Evolutionary conservation across 1,140 invertebrate species (phyloP).

Genomic region (Aradophagus sp.): DNA sequence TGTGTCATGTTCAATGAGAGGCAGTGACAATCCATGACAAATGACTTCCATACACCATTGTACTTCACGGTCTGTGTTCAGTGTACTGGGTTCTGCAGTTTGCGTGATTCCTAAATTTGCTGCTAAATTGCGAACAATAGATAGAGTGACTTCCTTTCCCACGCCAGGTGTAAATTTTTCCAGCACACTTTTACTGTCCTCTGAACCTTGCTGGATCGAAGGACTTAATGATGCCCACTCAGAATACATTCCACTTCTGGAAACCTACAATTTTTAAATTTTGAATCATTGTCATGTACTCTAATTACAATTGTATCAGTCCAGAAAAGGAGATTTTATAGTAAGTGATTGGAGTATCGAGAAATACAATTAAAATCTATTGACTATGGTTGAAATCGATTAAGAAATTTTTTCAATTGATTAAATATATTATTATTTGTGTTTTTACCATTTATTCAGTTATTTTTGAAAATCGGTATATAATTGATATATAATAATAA

Average conservation of each 20-base stretch:
- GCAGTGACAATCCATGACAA: slow-evolving; percentile 92
- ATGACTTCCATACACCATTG: slow-evolving; percentile 96
- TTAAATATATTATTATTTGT: no score
- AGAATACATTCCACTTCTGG: slow-evolving; percentile 84
- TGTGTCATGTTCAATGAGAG: slow-evolving; percentile 92
- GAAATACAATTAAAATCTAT: no score
- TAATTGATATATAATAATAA: neutral
- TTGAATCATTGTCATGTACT: no score
- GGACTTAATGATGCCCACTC: slow-evolving; percentile 88
- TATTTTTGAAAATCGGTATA: neutral
- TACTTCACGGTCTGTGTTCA: slow-evolving; percentile 87
- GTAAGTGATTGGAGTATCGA: no score
- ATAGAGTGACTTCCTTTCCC: slow-evolving; percentile 87
- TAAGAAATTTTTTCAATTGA: no score
- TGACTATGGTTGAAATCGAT: no score
- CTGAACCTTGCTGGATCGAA: slow-evolving; percentile 79
- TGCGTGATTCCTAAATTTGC: slow-evolving; percentile 84
- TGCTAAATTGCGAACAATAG: slow-evolving; percentile 88
- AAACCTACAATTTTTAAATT: slow-evolving; percentile 57
- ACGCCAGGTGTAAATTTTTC: slow-evolving; percentile 86
- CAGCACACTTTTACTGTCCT: slow-evolving; percentile 87
- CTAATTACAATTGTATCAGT: no score
- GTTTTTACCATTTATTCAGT: no score
- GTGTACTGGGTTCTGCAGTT: slow-evolving; percentile 83
- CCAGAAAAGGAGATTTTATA: no score